phyloP scores from a whole-genome alignment of 23 tunicate species.

The Clavelina lepadiformis region DNA sequence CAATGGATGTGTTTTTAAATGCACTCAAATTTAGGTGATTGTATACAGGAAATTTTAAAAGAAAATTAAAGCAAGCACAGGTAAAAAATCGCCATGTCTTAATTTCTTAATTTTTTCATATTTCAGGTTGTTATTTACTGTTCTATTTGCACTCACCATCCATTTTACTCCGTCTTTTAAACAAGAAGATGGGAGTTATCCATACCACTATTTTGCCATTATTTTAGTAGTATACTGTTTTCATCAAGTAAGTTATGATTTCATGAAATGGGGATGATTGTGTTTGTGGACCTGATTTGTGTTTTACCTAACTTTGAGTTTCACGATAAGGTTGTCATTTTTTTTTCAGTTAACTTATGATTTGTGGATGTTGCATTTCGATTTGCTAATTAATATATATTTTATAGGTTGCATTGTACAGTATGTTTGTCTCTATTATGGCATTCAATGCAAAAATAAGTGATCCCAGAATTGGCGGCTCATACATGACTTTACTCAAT shows the following conservation, averaged over 20 bases:
- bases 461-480: slow-evolving; percentile 94
- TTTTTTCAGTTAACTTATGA: not conserved
- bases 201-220: slow-evolving; percentile 48
- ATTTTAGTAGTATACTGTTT: slow-evolving; percentile 49
- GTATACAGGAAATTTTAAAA: no score
- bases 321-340: not conserved
- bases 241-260: slow-evolving; percentile 60
- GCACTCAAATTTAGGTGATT: slow-evolving; percentile 60
- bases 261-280: not conserved
- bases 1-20: slow-evolving; percentile 68
- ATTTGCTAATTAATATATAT: not conserved
- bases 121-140: slow-evolving; percentile 50
- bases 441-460: slow-evolving; percentile 91
- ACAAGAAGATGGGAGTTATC: slow-evolving; percentile 64
- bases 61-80: no score
- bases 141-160: slow-evolving; percentile 38
- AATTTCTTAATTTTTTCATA: not conserved
- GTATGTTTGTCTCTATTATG: slow-evolving; percentile 89
- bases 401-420: slow-evolving; percentile 69
- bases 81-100: not conserved
- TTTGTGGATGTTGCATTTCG: not conserved
- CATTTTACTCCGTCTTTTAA: slow-evolving; percentile 60
- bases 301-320: not conserved
- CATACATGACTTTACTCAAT: slow-evolving; percentile 95
- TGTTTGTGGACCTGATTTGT: not conserved